phyloP scores from a whole-genome alignment of 2,888 invertebrate species.

The Actias luna region DNA sequence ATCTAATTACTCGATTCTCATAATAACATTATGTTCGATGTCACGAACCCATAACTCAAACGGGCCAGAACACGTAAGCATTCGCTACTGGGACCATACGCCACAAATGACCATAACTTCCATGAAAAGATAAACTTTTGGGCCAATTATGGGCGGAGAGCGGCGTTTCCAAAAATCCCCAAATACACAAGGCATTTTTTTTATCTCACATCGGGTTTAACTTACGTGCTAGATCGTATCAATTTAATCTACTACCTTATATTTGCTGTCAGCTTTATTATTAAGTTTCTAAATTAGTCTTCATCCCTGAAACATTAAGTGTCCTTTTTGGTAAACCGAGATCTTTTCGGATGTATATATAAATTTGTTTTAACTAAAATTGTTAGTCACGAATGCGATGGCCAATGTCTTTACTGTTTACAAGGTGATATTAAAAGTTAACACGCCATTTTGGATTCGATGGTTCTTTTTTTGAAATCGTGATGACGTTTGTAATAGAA shows the following conservation, averaged over 20 bases:
- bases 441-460: slow-evolving; percentile 40
- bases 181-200: slow-evolving; percentile 42
- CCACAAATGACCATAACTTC: slow-evolving; percentile 71
- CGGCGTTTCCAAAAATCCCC: slow-evolving; percentile 75
- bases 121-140: slow-evolving; percentile 72
- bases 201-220: slow-evolving; percentile 69
- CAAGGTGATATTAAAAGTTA: slow-evolving; percentile 67
- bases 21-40: slow-evolving; percentile 39
- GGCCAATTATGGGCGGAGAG: slow-evolving; percentile 69
- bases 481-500: not conserved
- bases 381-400: slow-evolving; percentile 68
- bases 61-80: slow-evolving; percentile 24
- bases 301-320: not conserved
- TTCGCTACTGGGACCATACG: slow-evolving; percentile 55
- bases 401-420: slow-evolving; percentile 62
- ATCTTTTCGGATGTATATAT: not conserved
- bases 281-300: not conserved
- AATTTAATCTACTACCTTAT: slow-evolving; percentile 44
- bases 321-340: not conserved
- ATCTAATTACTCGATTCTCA: slow-evolving; percentile 48
- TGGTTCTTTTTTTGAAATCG: slow-evolving; percentile 2
- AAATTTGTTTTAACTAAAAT: slow-evolving; percentile 50
- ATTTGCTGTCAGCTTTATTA: not conserved
- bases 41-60: slow-evolving; percentile 64
- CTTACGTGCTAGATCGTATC: slow-evolving; percentile 72